Base-by-base conservation (phyloP, 1,140 invertebrate genomes). In the Coenobita brevimanus region DNA sequence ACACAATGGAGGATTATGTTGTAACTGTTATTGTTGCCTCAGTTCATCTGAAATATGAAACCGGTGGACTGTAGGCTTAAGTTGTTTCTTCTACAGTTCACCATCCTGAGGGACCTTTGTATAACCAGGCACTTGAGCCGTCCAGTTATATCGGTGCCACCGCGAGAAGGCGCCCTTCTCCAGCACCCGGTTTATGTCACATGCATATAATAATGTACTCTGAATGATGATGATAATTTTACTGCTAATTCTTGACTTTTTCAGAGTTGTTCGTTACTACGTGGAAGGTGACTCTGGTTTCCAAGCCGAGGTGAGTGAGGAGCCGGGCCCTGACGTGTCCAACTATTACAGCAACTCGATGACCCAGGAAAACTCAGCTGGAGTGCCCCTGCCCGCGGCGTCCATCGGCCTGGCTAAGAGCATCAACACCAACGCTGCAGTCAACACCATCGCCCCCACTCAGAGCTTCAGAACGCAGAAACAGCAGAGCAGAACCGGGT, bases 311-410 rank as follows among this genome's bases (percentile, higher is more conserved):
- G 84, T 87, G 17, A 87, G 76, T 24, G 84, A 87, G 64, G 84
- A 87, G 30, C 75, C 84, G 38, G 84, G 84, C 41, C 27, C 62
- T 0, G 75, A 54, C 0, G 41, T 87, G n/a, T 27, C 41, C 13
- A 87, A 79, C 43, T 87, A 87, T 62, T 87, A 87, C 76, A 71
- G 0, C 60, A 87, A 87, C 73, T 54, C 75, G 36, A 75, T 87
- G 36, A 71, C 41, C 38, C 38, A 54, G n/a, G 60, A 79, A 33
- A 71, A 4, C 13, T 71, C 75, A 4, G 41, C 38, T n/a, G 75
- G 78, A 1, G 54, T 10, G 1, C 30, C 36, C 24, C 15, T 36
- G 21, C 13, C 15, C 2, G 27, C 57, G 1, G 57, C 50, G 8
- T 85, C 73, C 30, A 36, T 75, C 15, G 27, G 15, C 36, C 17